phyloP scores from a whole-genome alignment of 1,140 invertebrate genomes.

The Armadillidium nasatum region DNA sequence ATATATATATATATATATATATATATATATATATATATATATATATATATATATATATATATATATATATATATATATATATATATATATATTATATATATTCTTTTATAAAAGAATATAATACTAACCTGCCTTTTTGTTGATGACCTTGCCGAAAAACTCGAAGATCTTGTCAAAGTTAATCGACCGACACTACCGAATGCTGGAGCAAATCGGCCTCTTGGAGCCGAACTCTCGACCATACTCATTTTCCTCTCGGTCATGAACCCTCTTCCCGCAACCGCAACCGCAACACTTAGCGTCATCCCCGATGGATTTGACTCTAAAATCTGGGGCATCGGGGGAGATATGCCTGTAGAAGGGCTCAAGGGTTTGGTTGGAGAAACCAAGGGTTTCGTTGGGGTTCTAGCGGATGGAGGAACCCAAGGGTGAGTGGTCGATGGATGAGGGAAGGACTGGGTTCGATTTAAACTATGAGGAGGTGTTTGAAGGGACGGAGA shows the following conservation, averaged over 20 bases:
- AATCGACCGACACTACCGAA: slow-evolving; percentile 28
- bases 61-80: slow-evolving; percentile 5
- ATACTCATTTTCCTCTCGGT: slow-evolving; percentile 17
- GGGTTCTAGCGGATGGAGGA: background rate
- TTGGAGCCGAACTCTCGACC: slow-evolving; percentile 27
- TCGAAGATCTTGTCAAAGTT: slow-evolving; percentile 21
- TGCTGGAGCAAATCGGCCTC: slow-evolving; percentile 32
- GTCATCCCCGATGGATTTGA: background rate
- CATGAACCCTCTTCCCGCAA: background rate
- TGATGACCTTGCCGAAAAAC: slow-evolving; percentile 27
- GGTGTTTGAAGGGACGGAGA: background rate
- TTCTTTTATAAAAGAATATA: background rate
- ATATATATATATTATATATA: background rate
- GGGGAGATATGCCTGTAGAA: background rate
- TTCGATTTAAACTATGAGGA: background rate
- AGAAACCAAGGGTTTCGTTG: background rate
- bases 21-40: background rate
- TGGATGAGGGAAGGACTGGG: background rate
- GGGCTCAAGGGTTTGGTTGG: background rate
- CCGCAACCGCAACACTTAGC: background rate
- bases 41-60: slow-evolving; percentile 20
- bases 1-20: background rate
- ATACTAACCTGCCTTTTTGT: slow-evolving; percentile 19
- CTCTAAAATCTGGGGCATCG: background rate
- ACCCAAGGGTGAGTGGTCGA: background rate